Percentiles rank a stretch among this genome's conserved stretches.
These are phyloP conservation scores for Nipponia nippon DNA, from an alignment of 2,113 vertebrate genomes.

Conservation along the genomic window DNA sequence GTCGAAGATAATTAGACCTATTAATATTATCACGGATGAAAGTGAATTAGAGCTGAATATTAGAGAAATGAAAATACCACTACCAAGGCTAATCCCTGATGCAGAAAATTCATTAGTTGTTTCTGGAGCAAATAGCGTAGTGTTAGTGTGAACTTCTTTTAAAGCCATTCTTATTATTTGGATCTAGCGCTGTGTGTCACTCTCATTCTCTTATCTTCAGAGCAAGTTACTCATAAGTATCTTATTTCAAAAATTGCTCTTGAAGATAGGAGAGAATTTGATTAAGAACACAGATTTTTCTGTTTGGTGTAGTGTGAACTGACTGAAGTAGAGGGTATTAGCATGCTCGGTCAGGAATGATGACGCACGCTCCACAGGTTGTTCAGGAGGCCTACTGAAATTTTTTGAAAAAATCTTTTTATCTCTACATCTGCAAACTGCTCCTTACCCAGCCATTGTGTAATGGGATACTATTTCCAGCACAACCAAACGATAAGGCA, in stretches of 20 bases:
- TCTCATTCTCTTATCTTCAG: not conserved
- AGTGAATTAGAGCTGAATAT: not conserved
- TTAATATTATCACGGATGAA: not conserved
- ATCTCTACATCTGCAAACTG: not conserved
- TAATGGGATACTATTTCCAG: not conserved
- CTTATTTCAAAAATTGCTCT: not conserved
- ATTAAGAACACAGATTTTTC: not conserved
- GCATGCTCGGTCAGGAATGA: rapidly evolving
- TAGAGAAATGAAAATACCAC: not conserved
- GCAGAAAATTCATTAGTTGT: not conserved
- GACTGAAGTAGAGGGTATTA: not conserved
- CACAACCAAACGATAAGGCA: not conserved
- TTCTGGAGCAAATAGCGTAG: not conserved
- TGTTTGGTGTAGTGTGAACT: not conserved
- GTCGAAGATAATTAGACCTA: not conserved
- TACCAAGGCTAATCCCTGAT: not conserved
- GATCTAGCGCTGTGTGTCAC: not conserved
- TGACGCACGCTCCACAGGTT: not conserved
- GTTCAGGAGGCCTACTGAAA: not conserved
- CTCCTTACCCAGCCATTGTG: not conserved
- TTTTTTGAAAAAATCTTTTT: not conserved
- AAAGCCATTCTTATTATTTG: not conserved
- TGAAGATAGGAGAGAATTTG: not conserved
- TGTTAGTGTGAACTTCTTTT: not conserved
- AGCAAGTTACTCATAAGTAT: not conserved